A percentile compares a stretch with the other conserved stretches of the same genome.
phyloP scores from a whole-genome alignment of 2,797 vertebrate genomes.

The Micrastur ruficollis region DNA sequence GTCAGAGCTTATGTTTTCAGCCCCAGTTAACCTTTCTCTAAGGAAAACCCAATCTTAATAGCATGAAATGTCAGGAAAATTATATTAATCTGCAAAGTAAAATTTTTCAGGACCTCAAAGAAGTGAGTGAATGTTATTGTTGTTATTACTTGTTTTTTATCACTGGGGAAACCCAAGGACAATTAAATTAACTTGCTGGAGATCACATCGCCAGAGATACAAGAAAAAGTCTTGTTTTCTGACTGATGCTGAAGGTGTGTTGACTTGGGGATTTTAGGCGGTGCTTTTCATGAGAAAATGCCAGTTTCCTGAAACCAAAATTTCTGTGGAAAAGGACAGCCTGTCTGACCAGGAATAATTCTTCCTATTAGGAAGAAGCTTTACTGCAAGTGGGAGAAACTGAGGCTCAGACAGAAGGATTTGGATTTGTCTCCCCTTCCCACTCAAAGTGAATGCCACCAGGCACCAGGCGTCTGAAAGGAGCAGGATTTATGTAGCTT shows the following conservation, averaged over 20 bases:
- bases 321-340: neutral
- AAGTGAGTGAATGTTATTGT: neutral
- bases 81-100: neutral
- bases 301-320: neutral
- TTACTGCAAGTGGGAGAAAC: neutral
- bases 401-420: neutral
- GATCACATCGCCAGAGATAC: neutral
- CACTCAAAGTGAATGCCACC: neutral
- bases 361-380: neutral
- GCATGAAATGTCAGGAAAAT: constrained; percentile 3
- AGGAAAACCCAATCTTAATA: neutral
- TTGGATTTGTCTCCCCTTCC: neutral
- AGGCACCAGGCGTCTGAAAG: neutral
- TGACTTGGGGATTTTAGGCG: neutral
- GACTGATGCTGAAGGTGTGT: neutral
- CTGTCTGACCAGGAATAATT: neutral
- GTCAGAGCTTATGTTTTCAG: neutral
- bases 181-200: neutral
- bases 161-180: constrained; percentile 5
- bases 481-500: neutral
- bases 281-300: neutral
- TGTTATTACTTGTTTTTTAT: neutral
- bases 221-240: neutral
- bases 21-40: neutral
- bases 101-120: constrained; percentile 15